A percentile compares a stretch with the other conserved stretches of the same genome.
Conservation (phyloP, 2,888 invertebrate species). For the Ctena decussata region DNA sequence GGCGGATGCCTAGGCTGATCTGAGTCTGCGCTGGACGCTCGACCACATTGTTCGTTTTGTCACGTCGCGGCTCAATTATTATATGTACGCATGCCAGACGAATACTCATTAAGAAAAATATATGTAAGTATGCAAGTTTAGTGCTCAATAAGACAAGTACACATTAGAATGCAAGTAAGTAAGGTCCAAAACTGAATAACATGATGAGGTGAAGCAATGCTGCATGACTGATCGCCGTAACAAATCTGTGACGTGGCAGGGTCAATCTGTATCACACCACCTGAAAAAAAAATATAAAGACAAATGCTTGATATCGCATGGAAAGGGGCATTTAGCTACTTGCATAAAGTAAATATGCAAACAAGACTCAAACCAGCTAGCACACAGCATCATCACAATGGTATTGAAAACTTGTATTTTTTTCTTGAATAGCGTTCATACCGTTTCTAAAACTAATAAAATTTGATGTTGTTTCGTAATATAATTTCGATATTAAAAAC, state of each 20-base stretch:
- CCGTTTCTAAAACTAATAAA: too few species aligned
- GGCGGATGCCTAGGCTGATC: too few species aligned
- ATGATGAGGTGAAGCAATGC: neutral
- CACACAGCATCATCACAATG: neutral
- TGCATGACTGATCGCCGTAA: conserved; percentile 37
- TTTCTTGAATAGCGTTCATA: too few species aligned
- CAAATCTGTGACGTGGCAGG: conserved; percentile 59
- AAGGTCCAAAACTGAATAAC: neutral
- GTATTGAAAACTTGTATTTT: neutral
- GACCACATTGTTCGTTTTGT: too few species aligned
- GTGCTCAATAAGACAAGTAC: too few species aligned
- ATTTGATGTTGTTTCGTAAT: neutral
- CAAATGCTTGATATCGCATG: neutral
- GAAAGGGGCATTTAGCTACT: neutral
- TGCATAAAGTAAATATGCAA: neutral
- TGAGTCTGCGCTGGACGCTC: too few species aligned
- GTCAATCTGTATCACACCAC: conserved; percentile 51
- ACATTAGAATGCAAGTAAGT: neutral
- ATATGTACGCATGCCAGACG: too few species aligned
- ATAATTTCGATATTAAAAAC: too few species aligned
- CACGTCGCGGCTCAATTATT: too few species aligned
- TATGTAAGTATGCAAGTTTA: too few species aligned
- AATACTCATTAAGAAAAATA: too few species aligned
- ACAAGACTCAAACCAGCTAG: neutral
- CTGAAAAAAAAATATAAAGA: conserved; percentile 33